These are phyloP conservation scores for Oophaga sylvatica DNA, from an alignment of 2,797 vertebrate species.

Conservation along the genomic window DNA sequence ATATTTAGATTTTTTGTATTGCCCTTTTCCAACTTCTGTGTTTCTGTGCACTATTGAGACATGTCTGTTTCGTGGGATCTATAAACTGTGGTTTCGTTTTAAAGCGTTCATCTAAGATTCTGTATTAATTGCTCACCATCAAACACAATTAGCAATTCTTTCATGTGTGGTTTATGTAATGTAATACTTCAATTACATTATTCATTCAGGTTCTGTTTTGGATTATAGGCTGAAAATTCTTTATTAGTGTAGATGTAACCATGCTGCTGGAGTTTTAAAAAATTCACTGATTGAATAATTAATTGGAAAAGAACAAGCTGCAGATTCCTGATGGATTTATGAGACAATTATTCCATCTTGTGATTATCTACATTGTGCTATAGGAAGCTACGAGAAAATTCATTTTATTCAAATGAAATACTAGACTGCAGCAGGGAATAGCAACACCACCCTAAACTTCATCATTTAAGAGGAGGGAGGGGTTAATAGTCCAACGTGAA, in stretches of 20 bases:
- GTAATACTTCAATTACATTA: constrained; percentile 99
- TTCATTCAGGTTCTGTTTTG: constrained; percentile 97
- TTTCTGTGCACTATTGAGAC: constrained; percentile 75
- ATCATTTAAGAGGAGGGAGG: background rate
- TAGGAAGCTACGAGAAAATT: constrained; percentile 84
- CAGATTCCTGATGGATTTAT: constrained; percentile 98
- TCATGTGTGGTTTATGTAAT: constrained; percentile 99
- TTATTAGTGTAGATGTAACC: constrained; percentile 97
- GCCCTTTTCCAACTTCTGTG: constrained; percentile 75
- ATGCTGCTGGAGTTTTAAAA: constrained; percentile 95
- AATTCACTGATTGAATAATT: constrained; percentile 95
- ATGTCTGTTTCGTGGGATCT: constrained; percentile 81
- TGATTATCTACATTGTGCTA: constrained; percentile 94
- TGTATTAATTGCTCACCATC: constrained; percentile 97
- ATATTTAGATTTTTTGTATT: constrained; percentile 76
- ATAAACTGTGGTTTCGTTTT: constrained; percentile 88
- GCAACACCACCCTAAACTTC: background rate
- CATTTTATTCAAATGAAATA: constrained; percentile 82
- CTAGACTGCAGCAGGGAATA: constrained; percentile 25
- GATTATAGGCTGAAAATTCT: constrained; percentile 98
- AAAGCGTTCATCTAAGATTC: constrained; percentile 93
- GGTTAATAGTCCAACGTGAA: constrained; percentile 13
- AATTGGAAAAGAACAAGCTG: constrained; percentile 90
- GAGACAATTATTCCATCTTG: constrained; percentile 97
- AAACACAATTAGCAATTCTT: constrained; percentile 99